Evolutionary conservation across 2,797 vertebrate genomes (phyloP), one percentile per base, ranked within the genome.

Genomic region (Oophaga sylvatica): DNA sequence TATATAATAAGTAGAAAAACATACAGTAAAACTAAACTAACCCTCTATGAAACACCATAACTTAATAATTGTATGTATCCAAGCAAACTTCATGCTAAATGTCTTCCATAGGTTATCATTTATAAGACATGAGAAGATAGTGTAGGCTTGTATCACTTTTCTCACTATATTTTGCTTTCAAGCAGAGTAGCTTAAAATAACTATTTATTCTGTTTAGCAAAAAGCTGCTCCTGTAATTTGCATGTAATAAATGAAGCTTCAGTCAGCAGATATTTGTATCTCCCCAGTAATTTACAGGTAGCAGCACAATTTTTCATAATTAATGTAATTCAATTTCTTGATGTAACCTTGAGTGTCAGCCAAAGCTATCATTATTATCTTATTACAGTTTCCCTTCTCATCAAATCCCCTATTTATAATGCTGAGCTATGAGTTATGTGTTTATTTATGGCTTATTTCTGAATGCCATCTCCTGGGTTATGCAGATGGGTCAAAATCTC

Each of bases 291-390:
- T 76, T 87, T 76, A 75, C 70, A 87, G 80, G 59, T 82, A 31
- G 20, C 70, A 76, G 86, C 68, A 56, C 60, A n/a, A 65, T 81
- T 81, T 87, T 73, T 82, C 65, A 70, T 60, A 86, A 86, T 86
- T 70, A 80, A 71, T 57, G 48, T 80, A 68, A 80, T 80, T 85
- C 13, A 56, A 79, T 80, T 60, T 86, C 77, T 86, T 45, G 48
- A 71, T 60, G 65, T 86, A 77, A 86, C 85, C 85, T 86, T 80
- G 85, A 71, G 56, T 70, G 83, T 67, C 84, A 86, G 76, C 84
- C 48, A 68, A 70, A 68, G 67, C 41, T 45, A 80, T 86, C 76
- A 86, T 68, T 86, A 70, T 86, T 86, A 80, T 86, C 76, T 45
- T 57, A 86, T 86, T 86, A 80, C 48, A 57, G 75, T 17, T 17